Conservation (phyloP, 2,888 invertebrate species). For the Zygothrica quintamaculata region DNA sequence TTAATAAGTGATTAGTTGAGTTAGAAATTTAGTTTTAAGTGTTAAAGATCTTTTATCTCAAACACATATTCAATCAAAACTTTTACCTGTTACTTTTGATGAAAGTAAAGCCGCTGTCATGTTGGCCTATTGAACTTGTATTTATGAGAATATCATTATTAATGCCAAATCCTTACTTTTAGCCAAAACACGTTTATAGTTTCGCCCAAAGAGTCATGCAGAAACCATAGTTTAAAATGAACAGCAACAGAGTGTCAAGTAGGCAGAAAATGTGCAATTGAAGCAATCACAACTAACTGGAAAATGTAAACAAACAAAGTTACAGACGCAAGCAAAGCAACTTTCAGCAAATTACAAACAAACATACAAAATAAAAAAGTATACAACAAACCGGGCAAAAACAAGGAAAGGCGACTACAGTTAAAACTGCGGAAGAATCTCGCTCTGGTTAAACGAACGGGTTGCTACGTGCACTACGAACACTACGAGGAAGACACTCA, state of each 20-base stretch:
- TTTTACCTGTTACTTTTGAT: too few species aligned
- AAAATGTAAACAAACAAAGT: conserved; percentile 67
- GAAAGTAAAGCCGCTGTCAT: too few species aligned
- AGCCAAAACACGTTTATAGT: conserved; percentile 54
- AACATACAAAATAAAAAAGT: too few species aligned
- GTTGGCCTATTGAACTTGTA: too few species aligned
- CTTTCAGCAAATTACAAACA: conserved; percentile 64
- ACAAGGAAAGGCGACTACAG: conserved; percentile 51
- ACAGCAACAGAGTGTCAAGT: conserved; percentile 24
- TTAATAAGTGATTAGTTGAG: too few species aligned
- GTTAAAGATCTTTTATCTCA: too few species aligned
- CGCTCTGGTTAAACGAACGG: conserved; percentile 27
- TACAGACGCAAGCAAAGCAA: conserved; percentile 54
- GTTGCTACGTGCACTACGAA: conserved; percentile 30
- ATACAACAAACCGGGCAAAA: conserved; percentile 23
- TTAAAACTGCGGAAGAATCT: conserved; percentile 64
- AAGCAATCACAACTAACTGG: conserved; percentile 68
- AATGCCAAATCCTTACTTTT: conserved; percentile 12
- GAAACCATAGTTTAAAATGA: conserved; percentile 23
- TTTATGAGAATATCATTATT: too few species aligned
- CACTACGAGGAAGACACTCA: conserved; percentile 35
- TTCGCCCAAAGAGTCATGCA: conserved; percentile 37
- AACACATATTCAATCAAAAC: too few species aligned
- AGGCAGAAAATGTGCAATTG: conserved; percentile 58
- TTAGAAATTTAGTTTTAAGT: too few species aligned